A percentile compares a stretch with the other conserved stretches of the same genome.
These are phyloP conservation scores for Carcharodon carcharias DNA, from an alignment of 2,797 vertebrate genomes.

Conservation along the genomic window DNA sequence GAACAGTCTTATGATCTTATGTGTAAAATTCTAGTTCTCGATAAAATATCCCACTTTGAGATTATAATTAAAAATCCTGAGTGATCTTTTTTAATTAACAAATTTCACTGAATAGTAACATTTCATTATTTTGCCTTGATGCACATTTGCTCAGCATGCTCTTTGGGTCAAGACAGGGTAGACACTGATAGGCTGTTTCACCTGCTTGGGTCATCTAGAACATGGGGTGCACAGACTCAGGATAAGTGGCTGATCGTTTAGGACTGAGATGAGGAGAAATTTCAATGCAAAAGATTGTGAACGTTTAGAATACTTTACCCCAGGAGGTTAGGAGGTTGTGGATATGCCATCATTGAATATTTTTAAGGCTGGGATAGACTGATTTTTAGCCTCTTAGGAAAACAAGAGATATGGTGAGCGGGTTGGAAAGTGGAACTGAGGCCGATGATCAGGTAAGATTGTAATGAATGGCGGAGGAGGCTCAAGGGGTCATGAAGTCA, in stretches of 20 bases:
- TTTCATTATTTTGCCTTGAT: not conserved
- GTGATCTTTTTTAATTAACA: not conserved
- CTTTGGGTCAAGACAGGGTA: not conserved
- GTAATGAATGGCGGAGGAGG: not conserved
- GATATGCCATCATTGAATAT: no score
- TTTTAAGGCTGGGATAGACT: no score
- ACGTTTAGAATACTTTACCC: not conserved
- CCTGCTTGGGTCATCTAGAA: no score
- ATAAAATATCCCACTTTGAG: not conserved
- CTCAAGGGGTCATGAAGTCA: not conserved
- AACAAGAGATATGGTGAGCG: not conserved
- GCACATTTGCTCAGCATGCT: not conserved
- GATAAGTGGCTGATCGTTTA: not conserved
- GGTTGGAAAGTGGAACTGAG: not conserved
- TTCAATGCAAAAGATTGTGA: not conserved
- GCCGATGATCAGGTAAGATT: no score
- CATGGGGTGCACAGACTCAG: not conserved
- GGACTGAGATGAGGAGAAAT: not conserved
- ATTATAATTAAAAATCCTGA: not conserved
- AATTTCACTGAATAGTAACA: not conserved
- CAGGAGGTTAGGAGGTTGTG: no score
- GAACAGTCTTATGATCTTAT: not conserved
- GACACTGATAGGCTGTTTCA: not conserved
- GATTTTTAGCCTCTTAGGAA: no score
- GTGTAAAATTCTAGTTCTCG: not conserved